Evolutionary conservation across 2,888 invertebrate genomes (phyloP).

Genomic region (Drosophila kambysellisi): DNA sequence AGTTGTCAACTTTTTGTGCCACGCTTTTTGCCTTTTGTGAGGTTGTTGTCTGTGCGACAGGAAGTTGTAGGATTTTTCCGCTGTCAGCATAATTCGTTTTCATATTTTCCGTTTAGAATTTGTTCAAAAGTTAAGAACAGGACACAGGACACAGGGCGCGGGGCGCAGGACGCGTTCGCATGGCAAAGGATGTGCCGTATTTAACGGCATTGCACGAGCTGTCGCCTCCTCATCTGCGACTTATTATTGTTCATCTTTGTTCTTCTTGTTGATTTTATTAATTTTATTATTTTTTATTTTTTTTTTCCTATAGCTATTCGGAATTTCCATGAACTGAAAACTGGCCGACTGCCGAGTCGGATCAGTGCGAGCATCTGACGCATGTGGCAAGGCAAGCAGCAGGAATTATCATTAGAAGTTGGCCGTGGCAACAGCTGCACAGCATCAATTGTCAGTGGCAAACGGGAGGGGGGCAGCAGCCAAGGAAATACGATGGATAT

Average conservation of each 20-base stretch:
- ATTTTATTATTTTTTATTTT: constrained; percentile 36
- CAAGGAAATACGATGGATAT: neutral
- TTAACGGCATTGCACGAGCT: constrained; percentile 64
- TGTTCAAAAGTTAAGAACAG: constrained; percentile 73
- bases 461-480: neutral
- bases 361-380: constrained; percentile 30
- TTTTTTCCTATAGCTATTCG: constrained; percentile 41
- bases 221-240: constrained; percentile 33
- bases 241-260: constrained; percentile 21
- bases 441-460: constrained; percentile 60
- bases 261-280: constrained; percentile 52
- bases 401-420: constrained; percentile 77
- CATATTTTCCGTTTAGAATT: constrained; percentile 81
- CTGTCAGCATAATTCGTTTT: constrained; percentile 81
- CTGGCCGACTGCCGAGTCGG: constrained; percentile 25
- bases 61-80: constrained; percentile 81
- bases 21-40: constrained; percentile 55
- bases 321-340: constrained; percentile 59
- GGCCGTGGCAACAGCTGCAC: constrained; percentile 68
- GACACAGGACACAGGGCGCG: neutral
- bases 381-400: constrained; percentile 54
- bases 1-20: constrained; percentile 51
- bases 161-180: constrained; percentile 58
- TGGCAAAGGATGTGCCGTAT: constrained; percentile 74
- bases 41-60: constrained; percentile 58